These are phyloP conservation scores for Rutpela maculata DNA, from an alignment of 2,888 invertebrate genomes.

Conservation along the genomic window DNA sequence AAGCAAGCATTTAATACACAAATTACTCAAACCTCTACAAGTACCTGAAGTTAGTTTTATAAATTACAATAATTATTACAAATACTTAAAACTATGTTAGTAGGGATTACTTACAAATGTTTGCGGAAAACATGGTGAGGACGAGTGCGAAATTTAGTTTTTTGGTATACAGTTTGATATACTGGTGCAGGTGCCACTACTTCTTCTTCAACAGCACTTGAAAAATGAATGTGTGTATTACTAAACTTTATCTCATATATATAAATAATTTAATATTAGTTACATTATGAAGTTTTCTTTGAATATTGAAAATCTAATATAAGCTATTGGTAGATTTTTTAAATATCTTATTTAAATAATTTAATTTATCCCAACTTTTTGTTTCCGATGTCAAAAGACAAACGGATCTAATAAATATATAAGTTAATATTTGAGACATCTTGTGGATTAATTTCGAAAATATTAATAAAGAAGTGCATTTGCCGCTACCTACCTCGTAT, in stretches of 20 bases:
- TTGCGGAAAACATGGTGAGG: slow-evolving; percentile 59
- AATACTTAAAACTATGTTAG: slow-evolving; percentile 7
- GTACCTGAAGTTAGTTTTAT: background rate
- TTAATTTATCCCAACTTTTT: too few relatives aligned
- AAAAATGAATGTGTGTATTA: slow-evolving; percentile 11
- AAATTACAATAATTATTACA: background rate
- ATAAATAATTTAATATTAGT: background rate
- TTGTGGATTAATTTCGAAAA: background rate
- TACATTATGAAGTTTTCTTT: background rate
- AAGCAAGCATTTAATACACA: background rate
- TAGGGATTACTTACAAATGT: slow-evolving; percentile 58
- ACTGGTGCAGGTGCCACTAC: slow-evolving; percentile 41
- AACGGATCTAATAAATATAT: too few relatives aligned
- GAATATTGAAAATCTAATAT: too few relatives aligned
- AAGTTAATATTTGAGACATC: too few relatives aligned
- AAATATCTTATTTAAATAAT: too few relatives aligned
- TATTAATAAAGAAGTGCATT: background rate
- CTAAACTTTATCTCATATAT: too few relatives aligned
- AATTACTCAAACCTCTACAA: too few relatives aligned
- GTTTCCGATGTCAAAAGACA: too few relatives aligned
- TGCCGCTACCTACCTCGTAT: slow-evolving; percentile 33
- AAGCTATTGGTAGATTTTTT: too few relatives aligned
- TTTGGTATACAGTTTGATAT: slow-evolving; percentile 44
- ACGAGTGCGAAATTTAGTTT: slow-evolving; percentile 58
- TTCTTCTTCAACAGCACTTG: slow-evolving; percentile 46